phyloP scores from a whole-genome alignment of 2,113 vertebrate genomes.

The Spilogale gracilis region DNA sequence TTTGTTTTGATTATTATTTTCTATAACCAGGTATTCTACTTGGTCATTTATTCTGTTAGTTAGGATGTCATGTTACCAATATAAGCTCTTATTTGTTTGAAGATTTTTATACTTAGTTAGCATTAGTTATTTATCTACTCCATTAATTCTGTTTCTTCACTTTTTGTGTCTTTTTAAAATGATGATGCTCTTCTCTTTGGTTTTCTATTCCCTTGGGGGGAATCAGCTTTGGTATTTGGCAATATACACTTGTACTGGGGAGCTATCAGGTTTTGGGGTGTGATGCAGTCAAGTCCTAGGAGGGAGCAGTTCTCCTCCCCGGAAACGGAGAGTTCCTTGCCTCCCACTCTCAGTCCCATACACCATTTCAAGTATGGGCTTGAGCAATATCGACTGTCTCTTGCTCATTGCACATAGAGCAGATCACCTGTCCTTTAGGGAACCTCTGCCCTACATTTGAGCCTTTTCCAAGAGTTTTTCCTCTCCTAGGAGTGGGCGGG shows the following conservation, averaged over 20 bases:
- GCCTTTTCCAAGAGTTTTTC: background rate
- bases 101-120: background rate
- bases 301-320: background rate
- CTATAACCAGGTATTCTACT: background rate
- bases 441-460: background rate
- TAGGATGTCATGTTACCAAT: background rate
- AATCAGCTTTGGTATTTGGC: background rate
- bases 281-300: background rate
- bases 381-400: background rate
- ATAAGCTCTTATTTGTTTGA: background rate
- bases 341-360: too few species aligned
- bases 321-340: background rate
- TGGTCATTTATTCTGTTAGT: background rate
- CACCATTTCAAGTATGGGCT: too few species aligned
- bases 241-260: background rate
- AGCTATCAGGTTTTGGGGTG: background rate
- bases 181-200: background rate
- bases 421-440: background rate
- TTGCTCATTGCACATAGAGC: background rate
- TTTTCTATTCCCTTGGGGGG: background rate
- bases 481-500: background rate
- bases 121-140: background rate
- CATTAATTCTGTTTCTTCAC: background rate
- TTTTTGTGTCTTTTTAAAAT: background rate
- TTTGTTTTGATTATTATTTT: background rate